Evolutionary conservation across 1,140 invertebrate genomes (phyloP), one percentile per base, ranked within the genome.

Genomic region (Scylla paramamosain): DNA sequence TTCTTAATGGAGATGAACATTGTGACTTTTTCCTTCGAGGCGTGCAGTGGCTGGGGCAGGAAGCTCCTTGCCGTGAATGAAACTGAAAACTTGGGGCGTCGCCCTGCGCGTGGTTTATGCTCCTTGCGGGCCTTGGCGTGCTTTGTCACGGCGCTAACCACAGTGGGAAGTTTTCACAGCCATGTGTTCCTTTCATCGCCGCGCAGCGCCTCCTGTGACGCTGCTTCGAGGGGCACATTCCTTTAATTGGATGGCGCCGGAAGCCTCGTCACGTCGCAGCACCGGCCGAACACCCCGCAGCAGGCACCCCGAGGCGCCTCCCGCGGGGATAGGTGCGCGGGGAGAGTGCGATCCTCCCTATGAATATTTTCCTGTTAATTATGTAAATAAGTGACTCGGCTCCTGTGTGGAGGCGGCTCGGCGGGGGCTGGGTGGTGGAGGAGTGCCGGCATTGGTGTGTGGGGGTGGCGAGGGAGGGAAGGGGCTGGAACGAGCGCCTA

Each of bases 321-420:
- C 67, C 67, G 20, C 6, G 67, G n/a, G 67, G 12, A 7, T 77
- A 20, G 67, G 67, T 77, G 67, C 20, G 8, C n/a, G n/a, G 25
- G 67, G 67, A 77, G 67, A 77, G 0, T 77, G 25, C 67, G 20
- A 77, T 77, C 67, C 67, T 77, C 67, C 67, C 67, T 77, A 77
- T 77, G 67, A 77, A 77, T 77, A 77, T 77, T 77, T 77, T 77
- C 67, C 67, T 77, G 20, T 77, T 77, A 77, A 77, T 77, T 77
- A 77, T 77, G 67, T 77, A 77, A 77, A 77, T 77, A 77, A 77
- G 67, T 77, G 67, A 77, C 67, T 77, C 52, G 52, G 67, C 67
- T 77, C 67, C 67, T 77, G 67, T 77, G 67, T 77, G 67, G 67
- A n/a, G 67, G n/a, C n/a, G n/a, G 67, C 12, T 6, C 2, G 8